Evolutionary conservation across 2,888 invertebrate species (phyloP), one percentile per base, ranked within the genome.

Genomic region (Eilema depressum): DNA sequence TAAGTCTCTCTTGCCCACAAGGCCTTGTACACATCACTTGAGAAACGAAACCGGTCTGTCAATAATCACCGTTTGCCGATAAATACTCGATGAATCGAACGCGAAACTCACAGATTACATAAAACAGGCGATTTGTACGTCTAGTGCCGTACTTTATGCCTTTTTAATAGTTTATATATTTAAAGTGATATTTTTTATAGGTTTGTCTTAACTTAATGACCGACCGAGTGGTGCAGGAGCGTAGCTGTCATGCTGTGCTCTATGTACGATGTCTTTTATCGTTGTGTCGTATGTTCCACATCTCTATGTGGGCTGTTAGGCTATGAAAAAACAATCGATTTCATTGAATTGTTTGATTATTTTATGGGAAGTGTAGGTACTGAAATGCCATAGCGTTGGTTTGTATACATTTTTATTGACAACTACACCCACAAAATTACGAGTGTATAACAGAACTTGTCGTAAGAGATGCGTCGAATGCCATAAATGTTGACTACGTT

Each of bases 91-190:
- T 85, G 83, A 86, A 86, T 84, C 77, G 86, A 83, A 88, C 79
- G 88, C 87, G 77, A 89, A 89, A 85, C 82, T 85, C 73, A 73
- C 65, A 67, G 71, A 75, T 77, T 73, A 81, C 68, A 81, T 81
- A 86, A 86, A 88, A 83, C 84, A 78, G 75, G 75, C 79, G 73
- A 85, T 84, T 85, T 81, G 81, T 85, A 81, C 79, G 77, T 73
- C 75, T 76, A 80, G 80, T 83, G 74, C 73, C 83, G 75, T 80
- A 81, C 83, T 89, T 90, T 86, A 89, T 85, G 81, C 79, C 75
- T 84, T 86, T 90, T 89, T 89, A 88, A 91, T 89, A 84, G 87
- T 81, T 79, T 86, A 87, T 88, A 88, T 89, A 89, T 90, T 87
- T 88, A 88, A 89, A 91, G 77, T 83, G 71, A 75, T 65, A 75